Evolutionary conservation across 64 coral and sea anemone genomes (phyloP), one percentile per base, ranked within the genome.

Genomic region (Acropora tenuis): DNA sequence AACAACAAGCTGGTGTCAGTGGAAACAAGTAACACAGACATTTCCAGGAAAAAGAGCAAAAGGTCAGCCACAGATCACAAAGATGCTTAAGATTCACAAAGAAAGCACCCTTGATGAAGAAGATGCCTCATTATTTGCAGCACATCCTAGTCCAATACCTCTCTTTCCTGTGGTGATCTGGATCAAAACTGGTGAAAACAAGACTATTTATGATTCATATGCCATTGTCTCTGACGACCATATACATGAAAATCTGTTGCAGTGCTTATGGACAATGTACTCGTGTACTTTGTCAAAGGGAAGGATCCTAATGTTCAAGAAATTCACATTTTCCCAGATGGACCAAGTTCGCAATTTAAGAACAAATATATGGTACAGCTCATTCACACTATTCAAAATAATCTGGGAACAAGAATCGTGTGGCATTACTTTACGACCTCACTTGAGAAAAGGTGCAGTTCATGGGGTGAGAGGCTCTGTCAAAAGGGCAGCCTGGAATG

Each of bases 381-480:
- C 66, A 46, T 78, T 40, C 85, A 67, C 66, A 78, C 75, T 43
- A 41, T 93, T 41, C 17, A 93, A n/a, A 45, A 68, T 6, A 78
- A 52, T 42, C 47, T 73, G 50, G 90, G 90, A 5, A 19, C 85
- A 8, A 86, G 43, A 50, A 68, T 92, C 12, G n/a, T 47, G 19
- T 89, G 87, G 87, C 87, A 89, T 74, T 93, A 87, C 47, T 93
- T 93, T 88, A 83, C 75, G 5, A 87, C 84, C 41, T 88, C 91
- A 47, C 76, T 87, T 80, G 84, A 30, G 84, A 0, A 93, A 93
- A 63, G 91, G 91, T 50, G 91, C 84, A 73, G 86, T 88, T n/a
- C 73, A 88, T 93, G 91, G 91, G 12, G 53, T 93, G 50, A 84
- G 91, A 19, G 91, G 75, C 19, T 80, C 85, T 80, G 91, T 93